Conservation (phyloP, 1,140 invertebrate genomes). For the Drosophila navojoa region DNA sequence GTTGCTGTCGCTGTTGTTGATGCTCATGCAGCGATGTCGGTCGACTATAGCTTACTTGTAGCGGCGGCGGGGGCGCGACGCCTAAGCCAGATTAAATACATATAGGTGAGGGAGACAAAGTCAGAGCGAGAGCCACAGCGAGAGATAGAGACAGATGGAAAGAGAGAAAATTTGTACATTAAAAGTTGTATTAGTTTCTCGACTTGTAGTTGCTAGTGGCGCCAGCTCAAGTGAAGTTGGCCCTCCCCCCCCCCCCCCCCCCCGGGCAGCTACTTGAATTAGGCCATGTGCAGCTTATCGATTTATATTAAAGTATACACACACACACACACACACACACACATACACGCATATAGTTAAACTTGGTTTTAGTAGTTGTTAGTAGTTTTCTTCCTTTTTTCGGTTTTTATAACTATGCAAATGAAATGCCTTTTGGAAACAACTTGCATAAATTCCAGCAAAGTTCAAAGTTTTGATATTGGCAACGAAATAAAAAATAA, state of each 20-base stretch:
- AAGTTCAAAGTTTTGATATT: not conserved
- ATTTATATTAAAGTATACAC: slow-evolving; percentile 10
- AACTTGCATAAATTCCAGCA: not conserved
- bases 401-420: slow-evolving; percentile 17
- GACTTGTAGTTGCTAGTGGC: slow-evolving; percentile 9
- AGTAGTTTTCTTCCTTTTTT: slow-evolving; percentile 15
- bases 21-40: slow-evolving; percentile 85
- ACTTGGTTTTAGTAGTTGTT: slow-evolving; percentile 13
- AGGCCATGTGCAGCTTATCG: slow-evolving; percentile 17
- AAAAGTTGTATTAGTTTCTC: slow-evolving; percentile 35
- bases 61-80: slow-evolving; percentile 88
- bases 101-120: not conserved
- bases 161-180: slow-evolving; percentile 5
- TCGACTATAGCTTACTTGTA: slow-evolving; percentile 86
- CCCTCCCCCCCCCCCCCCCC: not conserved
- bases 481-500: not conserved
- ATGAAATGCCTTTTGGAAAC: slow-evolving; percentile 13
- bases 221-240: slow-evolving; percentile 8
- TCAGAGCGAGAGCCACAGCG: not conserved
- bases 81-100: slow-evolving; percentile 82
- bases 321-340: slow-evolving; percentile 11
- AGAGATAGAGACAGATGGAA: not conserved
- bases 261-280: slow-evolving; percentile 4
- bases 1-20: slow-evolving; percentile 77
- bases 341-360: slow-evolving; percentile 13